Evolutionary conservation across 2,113 vertebrate species (phyloP).

Genomic region (Crotalus viridis): DNA sequence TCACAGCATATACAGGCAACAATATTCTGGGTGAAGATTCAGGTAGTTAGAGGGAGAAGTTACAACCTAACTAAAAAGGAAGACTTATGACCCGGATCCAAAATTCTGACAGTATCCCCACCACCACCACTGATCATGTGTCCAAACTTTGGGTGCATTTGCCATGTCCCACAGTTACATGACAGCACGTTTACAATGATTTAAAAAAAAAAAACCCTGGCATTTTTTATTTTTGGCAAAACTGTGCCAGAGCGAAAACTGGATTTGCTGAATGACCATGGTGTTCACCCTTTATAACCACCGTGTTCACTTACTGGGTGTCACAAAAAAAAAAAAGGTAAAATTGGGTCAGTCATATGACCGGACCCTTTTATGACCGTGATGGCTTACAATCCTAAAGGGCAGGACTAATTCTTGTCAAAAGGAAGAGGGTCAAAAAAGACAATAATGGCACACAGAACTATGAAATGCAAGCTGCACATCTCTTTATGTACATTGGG

Average conservation of each 20-base stretch:
- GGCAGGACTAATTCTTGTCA: not conserved
- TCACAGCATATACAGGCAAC: no score
- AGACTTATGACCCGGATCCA: not conserved
- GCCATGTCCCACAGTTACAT: not conserved
- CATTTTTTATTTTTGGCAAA: no score
- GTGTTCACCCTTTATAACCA: not conserved
- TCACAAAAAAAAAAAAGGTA: not conserved
- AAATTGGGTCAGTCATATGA: not conserved
- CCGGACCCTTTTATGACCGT: not conserved
- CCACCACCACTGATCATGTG: not conserved
- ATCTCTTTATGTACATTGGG: not conserved
- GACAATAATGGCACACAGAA: not conserved
- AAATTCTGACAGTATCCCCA: not conserved
- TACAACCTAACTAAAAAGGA: not conserved
- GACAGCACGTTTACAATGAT: not conserved
- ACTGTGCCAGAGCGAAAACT: not conserved
- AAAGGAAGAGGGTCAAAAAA: not conserved
- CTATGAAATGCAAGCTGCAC: not conserved
- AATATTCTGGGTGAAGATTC: no score
- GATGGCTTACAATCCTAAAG: not conserved
- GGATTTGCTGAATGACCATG: not conserved
- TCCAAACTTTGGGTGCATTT: not conserved
- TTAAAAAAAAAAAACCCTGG: not conserved
- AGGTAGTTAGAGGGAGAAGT: not conserved
- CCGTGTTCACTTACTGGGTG: not conserved